Base-by-base conservation (phyloP, 1,140 invertebrate species). In the Leptinotarsa defecta region DNA sequence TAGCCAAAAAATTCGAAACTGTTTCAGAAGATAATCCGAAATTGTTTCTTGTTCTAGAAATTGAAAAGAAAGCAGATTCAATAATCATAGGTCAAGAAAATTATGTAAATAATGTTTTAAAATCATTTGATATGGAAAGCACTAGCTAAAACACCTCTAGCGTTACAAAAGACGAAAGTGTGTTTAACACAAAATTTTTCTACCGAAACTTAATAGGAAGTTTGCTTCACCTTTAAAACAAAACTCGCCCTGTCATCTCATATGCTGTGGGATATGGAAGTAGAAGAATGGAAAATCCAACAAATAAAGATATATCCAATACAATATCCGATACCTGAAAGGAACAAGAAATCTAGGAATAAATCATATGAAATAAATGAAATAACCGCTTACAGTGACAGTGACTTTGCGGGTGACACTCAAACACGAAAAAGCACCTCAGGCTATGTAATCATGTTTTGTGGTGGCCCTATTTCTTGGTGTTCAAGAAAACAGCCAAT, bases 21-120 rank as follows among this genome's bases (percentile, higher is more conserved):
- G 19, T n/a, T n/a, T 48, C 43, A 52, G 13, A 74, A 52, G 48
- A 43, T 43, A 52, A 61, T 57, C 49, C 8, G 49, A 52, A 52
- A 13, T n/a, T 17, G 3, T 74, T 74, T 48, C 17, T 68, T 19
- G 73, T 67, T 43, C 22, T 74, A 15, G 48, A 74, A 70, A 74
- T 75, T 71, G 19, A 57, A 22, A 74, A 63, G 27, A 68, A 63
- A 27, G 20, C 20, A 19, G 61, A 63, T 27, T 63, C 4, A 63
- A 64, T 73, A n/a, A 22, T 68, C 19, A 11, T 52, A 48, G 3
- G 48, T 48, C 63, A 68, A 74, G 49, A 69, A 17, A 19, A 27
- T 24, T 17, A 65, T 65, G 49, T 52, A 17, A 52, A 52, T 52
- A 3, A 13, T 52, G 49, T 52, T 52, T 17, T 52, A 2, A 17